A percentile compares a stretch with the other conserved stretches of the same genome.
These are phyloP conservation scores for Disparrhopalites patrizii DNA, from an alignment of 2,888 invertebrate genomes.

Conservation along the genomic window DNA sequence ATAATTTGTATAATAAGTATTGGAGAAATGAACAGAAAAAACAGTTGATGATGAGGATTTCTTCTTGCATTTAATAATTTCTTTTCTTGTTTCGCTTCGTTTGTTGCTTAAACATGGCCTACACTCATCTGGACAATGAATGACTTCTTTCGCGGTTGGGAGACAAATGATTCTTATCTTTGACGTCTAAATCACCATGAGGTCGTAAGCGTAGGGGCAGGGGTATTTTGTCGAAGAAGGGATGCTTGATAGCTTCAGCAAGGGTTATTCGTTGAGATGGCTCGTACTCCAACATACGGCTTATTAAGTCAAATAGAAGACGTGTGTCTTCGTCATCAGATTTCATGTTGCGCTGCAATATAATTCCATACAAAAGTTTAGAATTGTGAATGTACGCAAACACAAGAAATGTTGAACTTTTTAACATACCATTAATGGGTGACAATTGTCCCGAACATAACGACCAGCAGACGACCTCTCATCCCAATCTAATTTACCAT, in stretches of 20 bases:
- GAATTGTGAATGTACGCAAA: background rate
- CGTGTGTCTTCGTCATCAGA: conserved; percentile 78
- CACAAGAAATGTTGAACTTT: background rate
- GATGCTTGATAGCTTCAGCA: conserved; percentile 81
- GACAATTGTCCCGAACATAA: conserved; percentile 97
- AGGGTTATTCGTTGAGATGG: conserved; percentile 84
- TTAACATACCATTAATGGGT: conserved; percentile 78
- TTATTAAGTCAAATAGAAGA: conserved; percentile 89
- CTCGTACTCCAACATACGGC: conserved; percentile 95
- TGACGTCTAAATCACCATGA: conserved; percentile 37
- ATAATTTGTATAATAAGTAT: too few species aligned
- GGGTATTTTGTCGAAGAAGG: conserved; percentile 85
- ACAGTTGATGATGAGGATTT: background rate
- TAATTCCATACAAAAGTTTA: conserved; percentile 4
- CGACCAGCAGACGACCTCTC: conserved; percentile 93
- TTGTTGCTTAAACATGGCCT: background rate
- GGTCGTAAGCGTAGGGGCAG: conserved; percentile 64
- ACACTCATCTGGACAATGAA: conserved; percentile 66
- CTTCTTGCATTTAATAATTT: background rate
- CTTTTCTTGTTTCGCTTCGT: too few species aligned
- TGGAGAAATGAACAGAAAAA: background rate
- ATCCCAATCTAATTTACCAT: conserved; percentile 97
- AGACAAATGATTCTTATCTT: conserved; percentile 56
- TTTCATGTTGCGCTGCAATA: conserved; percentile 49
- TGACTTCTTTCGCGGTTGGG: conserved; percentile 64